A percentile compares a stretch with the other conserved stretches of the same genome.
These are phyloP conservation scores for Diorhabda sublineata DNA, from an alignment of 1,140 invertebrate species.

Conservation along the genomic window DNA sequence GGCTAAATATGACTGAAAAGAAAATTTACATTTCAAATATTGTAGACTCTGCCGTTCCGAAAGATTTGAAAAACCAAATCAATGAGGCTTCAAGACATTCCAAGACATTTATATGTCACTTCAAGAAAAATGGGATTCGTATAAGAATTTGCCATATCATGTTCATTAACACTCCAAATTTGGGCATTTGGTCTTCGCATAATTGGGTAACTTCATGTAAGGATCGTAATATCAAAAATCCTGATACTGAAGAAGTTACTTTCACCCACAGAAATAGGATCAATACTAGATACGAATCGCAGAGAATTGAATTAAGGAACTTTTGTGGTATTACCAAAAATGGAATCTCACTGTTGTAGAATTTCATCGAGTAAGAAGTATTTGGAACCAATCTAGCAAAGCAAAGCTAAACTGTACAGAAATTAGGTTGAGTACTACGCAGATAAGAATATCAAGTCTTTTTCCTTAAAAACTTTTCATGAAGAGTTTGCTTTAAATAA, in stretches of 20 bases:
- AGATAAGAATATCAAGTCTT: constrained; percentile 4
- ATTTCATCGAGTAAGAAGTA: neutral
- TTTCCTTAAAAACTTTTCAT: constrained; percentile 8
- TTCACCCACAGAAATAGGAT: neutral
- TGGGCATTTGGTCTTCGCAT: too few relatives aligned
- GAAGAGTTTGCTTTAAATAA: constrained; percentile 9
- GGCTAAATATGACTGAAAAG: neutral
- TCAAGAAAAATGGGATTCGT: neutral
- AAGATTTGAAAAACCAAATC: neutral
- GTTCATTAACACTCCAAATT: neutral
- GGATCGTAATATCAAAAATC: neutral
- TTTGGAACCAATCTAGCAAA: constrained; percentile 11
- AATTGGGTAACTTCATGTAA: neutral
- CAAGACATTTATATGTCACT: neutral
- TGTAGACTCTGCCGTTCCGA: neutral
- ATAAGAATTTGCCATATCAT: neutral
- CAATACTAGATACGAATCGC: constrained; percentile 5
- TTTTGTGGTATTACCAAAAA: constrained; percentile 6
- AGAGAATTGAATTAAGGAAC: neutral
- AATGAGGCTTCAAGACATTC: neutral
- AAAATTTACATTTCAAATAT: neutral
- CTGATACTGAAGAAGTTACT: neutral
- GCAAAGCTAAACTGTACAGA: constrained; percentile 5
- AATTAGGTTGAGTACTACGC: neutral
- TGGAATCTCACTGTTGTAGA: constrained; percentile 14